phyloP scores from a whole-genome alignment of 2,888 invertebrate genomes.

The Cephalotes varians region DNA sequence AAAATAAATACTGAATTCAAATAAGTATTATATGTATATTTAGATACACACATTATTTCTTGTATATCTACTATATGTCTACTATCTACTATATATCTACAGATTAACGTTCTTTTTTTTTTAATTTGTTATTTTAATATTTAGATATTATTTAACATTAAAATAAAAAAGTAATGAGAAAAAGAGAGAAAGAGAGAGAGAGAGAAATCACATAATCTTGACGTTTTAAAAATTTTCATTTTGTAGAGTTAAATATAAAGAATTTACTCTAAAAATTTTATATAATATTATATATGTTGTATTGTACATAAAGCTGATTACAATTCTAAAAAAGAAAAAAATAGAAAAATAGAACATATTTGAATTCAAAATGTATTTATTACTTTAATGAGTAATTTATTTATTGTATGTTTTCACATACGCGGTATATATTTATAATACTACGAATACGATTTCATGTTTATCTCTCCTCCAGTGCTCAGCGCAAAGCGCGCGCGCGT shows the following conservation, averaged over 20 bases:
- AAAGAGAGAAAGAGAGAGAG: background rate
- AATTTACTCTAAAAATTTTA: background rate
- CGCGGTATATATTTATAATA: background rate
- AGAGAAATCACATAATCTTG: background rate
- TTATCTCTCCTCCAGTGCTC: background rate
- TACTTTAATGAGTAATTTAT: background rate
- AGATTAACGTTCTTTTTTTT: too few relatives aligned
- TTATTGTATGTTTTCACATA: background rate
- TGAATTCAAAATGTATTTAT: constrained; percentile 2
- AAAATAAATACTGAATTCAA: too few relatives aligned
- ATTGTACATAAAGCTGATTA: background rate
- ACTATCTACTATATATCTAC: background rate
- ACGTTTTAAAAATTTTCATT: background rate
- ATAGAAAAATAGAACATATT: background rate
- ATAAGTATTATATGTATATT: too few relatives aligned
- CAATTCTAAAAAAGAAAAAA: background rate
- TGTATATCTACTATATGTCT: background rate
- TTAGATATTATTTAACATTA: background rate
- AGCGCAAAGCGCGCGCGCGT: too few relatives aligned
- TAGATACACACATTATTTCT: too few relatives aligned
- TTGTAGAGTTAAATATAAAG: background rate
- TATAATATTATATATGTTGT: background rate
- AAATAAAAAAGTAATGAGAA: background rate
- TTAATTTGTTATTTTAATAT: background rate
- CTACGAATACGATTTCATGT: background rate